Conservation (phyloP, 2,888 invertebrate species). For the Geotrupes spiniger region DNA sequence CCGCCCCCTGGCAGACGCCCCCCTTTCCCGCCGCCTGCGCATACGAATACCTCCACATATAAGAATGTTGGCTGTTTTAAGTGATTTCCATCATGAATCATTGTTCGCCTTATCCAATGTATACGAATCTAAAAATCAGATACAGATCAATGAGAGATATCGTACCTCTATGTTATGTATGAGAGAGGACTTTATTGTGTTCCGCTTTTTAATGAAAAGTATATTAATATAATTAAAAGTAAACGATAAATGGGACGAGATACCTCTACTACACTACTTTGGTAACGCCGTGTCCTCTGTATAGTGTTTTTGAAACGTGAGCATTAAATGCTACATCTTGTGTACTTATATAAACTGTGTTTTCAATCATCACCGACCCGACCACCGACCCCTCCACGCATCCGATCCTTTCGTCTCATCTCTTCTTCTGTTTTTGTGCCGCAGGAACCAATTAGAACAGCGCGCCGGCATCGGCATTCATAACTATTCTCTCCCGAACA, state of each 20-base stretch:
- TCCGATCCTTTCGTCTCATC: slow-evolving; percentile 12
- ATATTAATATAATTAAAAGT: slow-evolving; percentile 26
- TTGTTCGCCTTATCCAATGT: slow-evolving; percentile 68
- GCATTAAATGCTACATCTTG: slow-evolving; percentile 55
- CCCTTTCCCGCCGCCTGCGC: slow-evolving; percentile 18
- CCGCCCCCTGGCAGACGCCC: slow-evolving; percentile 14
- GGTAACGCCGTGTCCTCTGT: slow-evolving; percentile 53
- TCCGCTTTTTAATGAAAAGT: slow-evolving; percentile 51
- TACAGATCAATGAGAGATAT: slow-evolving; percentile 43
- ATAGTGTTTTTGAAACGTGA: slow-evolving; percentile 55
- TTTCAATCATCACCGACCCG: slow-evolving; percentile 20
- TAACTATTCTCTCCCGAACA: slow-evolving; percentile 4
- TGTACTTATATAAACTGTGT: slow-evolving; percentile 47
- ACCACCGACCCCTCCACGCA: slow-evolving; percentile 9
- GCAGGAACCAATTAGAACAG: slow-evolving; percentile 16
- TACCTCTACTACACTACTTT: slow-evolving; percentile 50
- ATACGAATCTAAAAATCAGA: slow-evolving; percentile 56
- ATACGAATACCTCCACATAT: slow-evolving; percentile 45
- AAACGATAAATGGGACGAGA: slow-evolving; percentile 47
- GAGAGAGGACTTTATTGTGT: slow-evolving; percentile 52
- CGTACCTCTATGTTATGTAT: slow-evolving; percentile 53
- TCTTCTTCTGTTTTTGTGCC: slow-evolving; percentile 10
- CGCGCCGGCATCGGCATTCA: slow-evolving; percentile 18
- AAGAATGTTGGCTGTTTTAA: slow-evolving; percentile 53
- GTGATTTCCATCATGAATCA: slow-evolving; percentile 53